phyloP scores from a whole-genome alignment of 2,888 invertebrate genomes.

The Stratiomys singularior region DNA sequence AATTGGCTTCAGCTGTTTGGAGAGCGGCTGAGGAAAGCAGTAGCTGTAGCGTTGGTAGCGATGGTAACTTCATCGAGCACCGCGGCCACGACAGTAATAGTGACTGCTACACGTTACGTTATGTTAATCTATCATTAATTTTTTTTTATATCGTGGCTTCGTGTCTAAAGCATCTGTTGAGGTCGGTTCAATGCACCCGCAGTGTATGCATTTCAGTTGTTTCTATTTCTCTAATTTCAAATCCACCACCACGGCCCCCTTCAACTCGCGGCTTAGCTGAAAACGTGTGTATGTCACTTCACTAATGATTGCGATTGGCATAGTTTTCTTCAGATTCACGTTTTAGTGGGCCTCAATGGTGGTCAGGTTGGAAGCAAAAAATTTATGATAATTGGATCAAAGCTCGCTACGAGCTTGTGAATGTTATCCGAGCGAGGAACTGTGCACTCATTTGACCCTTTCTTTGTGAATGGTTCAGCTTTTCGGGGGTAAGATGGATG shows the following conservation, averaged over 20 bases:
- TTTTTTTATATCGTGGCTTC: slow-evolving; percentile 24
- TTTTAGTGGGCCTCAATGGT: background rate
- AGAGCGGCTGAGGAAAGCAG: background rate
- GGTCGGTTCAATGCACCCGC: slow-evolving; percentile 27
- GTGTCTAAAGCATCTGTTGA: background rate
- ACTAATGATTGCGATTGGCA: slow-evolving; percentile 32
- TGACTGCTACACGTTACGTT: background rate
- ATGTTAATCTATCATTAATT: slow-evolving; percentile 22
- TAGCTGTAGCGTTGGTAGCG: background rate
- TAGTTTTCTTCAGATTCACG: slow-evolving; percentile 23
- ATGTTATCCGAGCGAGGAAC: background rate
- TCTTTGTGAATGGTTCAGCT: background rate
- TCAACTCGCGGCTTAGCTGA: background rate
- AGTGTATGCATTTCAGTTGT: background rate
- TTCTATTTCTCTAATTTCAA: slow-evolving; percentile 20
- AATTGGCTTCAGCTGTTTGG: slow-evolving; percentile 17
- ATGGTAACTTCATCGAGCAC: background rate
- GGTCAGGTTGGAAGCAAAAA: slow-evolving; percentile 23
- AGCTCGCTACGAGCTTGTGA: background rate
- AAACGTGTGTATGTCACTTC: slow-evolving; percentile 26
- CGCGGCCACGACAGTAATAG: background rate
- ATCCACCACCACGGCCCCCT: background rate
- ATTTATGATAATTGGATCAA: slow-evolving; percentile 38
- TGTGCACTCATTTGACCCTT: background rate
- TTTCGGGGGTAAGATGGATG: background rate